Conservation (phyloP, 2,113 vertebrate species). For the Neotragus pygmaeus region DNA sequence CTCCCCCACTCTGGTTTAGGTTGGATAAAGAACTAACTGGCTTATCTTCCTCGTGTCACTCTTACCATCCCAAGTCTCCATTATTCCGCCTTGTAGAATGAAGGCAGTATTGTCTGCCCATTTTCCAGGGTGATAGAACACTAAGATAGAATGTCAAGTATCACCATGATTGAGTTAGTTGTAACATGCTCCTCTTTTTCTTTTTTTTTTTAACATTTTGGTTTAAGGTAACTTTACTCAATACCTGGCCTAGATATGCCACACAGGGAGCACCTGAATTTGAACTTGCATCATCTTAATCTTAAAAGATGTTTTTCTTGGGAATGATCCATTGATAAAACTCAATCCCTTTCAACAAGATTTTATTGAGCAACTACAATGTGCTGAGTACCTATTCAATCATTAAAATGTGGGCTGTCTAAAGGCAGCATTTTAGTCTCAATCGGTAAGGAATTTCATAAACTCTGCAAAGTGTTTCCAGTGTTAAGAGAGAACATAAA, state of each 20-base stretch:
- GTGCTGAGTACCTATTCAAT: constrained; percentile 28
- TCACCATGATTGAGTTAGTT: not conserved
- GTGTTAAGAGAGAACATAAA: not conserved
- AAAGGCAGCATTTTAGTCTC: constrained; percentile 35
- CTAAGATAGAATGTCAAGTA: not conserved
- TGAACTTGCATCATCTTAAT: constrained; percentile 16
- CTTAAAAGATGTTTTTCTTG: constrained; percentile 60
- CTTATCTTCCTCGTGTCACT: not conserved
- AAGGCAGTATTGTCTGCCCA: not conserved
- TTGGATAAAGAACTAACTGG: not conserved
- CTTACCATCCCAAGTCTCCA: not conserved
- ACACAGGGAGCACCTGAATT: constrained; percentile 23
- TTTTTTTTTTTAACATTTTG: not conserved
- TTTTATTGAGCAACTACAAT: constrained; percentile 68
- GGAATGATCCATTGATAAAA: not conserved
- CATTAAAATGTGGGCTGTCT: not conserved
- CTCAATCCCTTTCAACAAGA: constrained; percentile 47
- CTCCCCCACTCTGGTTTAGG: not conserved
- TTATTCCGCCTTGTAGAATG: not conserved
- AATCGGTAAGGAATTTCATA: constrained; percentile 23
- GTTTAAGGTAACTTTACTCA: constrained; percentile 29
- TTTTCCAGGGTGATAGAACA: not conserved
- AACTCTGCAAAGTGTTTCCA: constrained; percentile 31
- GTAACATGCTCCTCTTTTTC: not conserved
- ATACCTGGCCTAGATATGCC: constrained; percentile 39